Evolutionary conservation across 2,888 invertebrate species (phyloP).

Genomic region (Marasmarcha lunaedactyla): DNA sequence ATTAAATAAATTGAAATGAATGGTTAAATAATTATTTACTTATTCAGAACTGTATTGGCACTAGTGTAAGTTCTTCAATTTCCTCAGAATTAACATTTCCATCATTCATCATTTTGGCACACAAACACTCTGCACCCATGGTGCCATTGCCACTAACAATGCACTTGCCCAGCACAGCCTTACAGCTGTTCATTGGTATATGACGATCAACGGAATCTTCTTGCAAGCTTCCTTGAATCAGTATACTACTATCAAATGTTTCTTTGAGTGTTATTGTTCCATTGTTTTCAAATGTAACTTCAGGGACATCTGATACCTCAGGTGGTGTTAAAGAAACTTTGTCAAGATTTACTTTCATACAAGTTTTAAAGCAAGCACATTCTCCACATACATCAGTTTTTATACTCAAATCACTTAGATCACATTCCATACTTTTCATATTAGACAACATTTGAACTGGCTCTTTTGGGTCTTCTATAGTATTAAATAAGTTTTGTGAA

Average conservation of each 20-base stretch:
- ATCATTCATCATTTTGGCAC: conserved; percentile 48
- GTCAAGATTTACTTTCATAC: conserved; percentile 7
- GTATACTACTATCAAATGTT: conserved; percentile 17
- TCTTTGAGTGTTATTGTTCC: conserved; percentile 47
- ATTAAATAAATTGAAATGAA: no score
- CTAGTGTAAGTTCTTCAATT: conserved; percentile 53
- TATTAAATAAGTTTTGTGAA: no score
- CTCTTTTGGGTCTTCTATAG: no score
- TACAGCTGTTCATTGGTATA: conserved; percentile 45
- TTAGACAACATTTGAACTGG: no score
- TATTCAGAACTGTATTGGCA: no score
- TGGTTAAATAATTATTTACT: no score
- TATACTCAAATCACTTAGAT: conserved; percentile 8
- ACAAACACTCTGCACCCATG: conserved; percentile 47
- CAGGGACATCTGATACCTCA: conserved; percentile 16
- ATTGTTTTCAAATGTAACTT: conserved; percentile 19
- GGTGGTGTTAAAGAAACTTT: conserved; percentile 7
- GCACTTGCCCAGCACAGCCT: conserved; percentile 49
- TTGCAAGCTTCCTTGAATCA: conserved; percentile 1
- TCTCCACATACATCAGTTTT: conserved; percentile 21
- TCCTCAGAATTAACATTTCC: conserved; percentile 44
- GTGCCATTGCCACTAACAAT: conserved; percentile 47
- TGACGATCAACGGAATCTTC: conserved; percentile 14
- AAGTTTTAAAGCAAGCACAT: conserved; percentile 28
- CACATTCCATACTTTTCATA: conserved; percentile 10